Percentiles rank a stretch among this genome's conserved stretches.
These are phyloP conservation scores for Synergus itoensis DNA, from an alignment of 2,888 invertebrate species.

Conservation along the genomic window DNA sequence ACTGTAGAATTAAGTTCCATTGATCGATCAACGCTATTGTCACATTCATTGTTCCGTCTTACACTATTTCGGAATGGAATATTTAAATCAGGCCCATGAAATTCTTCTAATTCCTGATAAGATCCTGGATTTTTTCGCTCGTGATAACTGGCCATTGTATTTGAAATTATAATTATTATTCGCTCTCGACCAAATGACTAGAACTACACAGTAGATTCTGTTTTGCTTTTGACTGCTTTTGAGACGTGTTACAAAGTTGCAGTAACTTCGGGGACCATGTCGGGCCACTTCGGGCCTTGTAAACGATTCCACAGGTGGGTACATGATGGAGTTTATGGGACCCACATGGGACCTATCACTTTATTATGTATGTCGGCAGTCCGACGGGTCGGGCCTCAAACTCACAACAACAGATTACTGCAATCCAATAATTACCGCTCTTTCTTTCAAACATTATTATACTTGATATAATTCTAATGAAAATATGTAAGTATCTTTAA, in stretches of 20 bases:
- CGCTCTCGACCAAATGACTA: neutral
- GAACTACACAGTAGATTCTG: neutral
- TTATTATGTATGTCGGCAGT: no score
- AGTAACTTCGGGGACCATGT: neutral
- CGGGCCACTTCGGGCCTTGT: neutral
- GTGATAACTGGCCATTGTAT: constrained; percentile 59
- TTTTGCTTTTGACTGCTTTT: constrained; percentile 1
- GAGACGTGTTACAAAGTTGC: neutral
- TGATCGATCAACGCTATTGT: constrained; percentile 64
- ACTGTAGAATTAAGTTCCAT: constrained; percentile 90
- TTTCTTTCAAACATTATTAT: no score
- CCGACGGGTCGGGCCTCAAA: no score
- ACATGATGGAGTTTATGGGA: neutral
- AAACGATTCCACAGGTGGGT: neutral
- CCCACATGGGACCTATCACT: no score
- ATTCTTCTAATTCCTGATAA: constrained; percentile 70
- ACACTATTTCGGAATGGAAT: constrained; percentile 50
- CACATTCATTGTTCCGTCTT: constrained; percentile 55
- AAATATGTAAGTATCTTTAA: no score
- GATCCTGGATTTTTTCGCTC: constrained; percentile 66
- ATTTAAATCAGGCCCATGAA: constrained; percentile 69
- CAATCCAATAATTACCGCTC: neutral
- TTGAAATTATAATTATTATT: neutral
- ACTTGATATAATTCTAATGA: neutral
- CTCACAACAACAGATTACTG: no score